Evolutionary conservation across 2,113 vertebrate genomes (phyloP).

Genomic region (Dicaeum eximium): DNA sequence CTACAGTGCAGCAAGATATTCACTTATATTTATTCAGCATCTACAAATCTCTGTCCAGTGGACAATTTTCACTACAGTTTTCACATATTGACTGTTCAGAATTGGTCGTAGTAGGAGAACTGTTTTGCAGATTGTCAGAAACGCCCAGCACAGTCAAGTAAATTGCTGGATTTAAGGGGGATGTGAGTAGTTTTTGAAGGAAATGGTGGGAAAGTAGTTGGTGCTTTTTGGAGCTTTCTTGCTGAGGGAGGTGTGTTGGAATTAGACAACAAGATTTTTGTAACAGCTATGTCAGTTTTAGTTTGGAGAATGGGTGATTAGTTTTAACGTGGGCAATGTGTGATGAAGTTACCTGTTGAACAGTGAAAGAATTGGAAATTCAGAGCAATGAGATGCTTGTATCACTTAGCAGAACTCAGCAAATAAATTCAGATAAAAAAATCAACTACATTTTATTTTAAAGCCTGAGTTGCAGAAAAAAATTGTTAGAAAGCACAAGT

Average conservation of each 20-base stretch:
- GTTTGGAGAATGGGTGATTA: neutral
- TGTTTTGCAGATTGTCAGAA: neutral
- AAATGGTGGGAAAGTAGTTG: neutral
- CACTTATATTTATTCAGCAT: neutral
- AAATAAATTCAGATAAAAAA: neutral
- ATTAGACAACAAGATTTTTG: neutral
- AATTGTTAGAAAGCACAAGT: neutral
- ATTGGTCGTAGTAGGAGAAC: neutral
- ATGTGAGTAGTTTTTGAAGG: neutral
- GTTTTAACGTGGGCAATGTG: neutral
- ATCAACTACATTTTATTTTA: neutral
- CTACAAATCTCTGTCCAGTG: neutral
- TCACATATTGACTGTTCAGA: neutral
- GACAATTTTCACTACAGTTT: neutral
- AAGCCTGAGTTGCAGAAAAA: neutral
- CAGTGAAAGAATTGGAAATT: neutral
- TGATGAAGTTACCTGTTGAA: neutral
- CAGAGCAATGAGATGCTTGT: neutral
- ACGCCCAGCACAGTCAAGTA: neutral
- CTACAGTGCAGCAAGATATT: neutral
- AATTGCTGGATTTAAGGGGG: neutral
- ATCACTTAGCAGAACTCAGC: neutral
- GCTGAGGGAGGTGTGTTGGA: neutral
- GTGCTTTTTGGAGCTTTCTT: neutral
- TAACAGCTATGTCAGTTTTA: neutral